phyloP scores from a whole-genome alignment of 1,140 invertebrate genomes.

The Macrotrachela quadricornifera region DNA sequence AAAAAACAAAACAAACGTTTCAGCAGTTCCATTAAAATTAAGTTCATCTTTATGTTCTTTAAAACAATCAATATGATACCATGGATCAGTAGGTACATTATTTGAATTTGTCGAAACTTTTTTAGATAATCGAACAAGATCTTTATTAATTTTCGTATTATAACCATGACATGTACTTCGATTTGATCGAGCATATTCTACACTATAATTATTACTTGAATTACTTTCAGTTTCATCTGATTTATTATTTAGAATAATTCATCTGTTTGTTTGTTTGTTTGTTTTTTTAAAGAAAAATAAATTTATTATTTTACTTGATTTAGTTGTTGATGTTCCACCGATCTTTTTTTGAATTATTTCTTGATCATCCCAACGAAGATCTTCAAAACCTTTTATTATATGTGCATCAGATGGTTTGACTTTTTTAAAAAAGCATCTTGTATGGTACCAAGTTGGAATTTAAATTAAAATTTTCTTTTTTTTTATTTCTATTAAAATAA shows the following conservation, averaged over 20 bases:
- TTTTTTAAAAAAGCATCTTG: constrained; percentile 63
- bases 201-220: constrained; percentile 54
- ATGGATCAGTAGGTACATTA: constrained; percentile 36
- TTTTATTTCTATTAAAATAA: no score
- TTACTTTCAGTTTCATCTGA: constrained; percentile 17
- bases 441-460: constrained; percentile 62
- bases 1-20: background rate
- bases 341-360: constrained; percentile 51
- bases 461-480: constrained; percentile 14
- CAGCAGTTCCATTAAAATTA: constrained; percentile 35
- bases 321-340: constrained; percentile 22
- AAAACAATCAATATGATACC: constrained; percentile 86
- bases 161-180: constrained; percentile 59
- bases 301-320: background rate
- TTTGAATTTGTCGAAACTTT: background rate
- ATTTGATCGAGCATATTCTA: constrained; percentile 72
- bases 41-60: constrained; percentile 48
- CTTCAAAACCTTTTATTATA: constrained; percentile 65
- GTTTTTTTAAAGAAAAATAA: no score
- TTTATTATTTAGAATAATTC: constrained; percentile 9
- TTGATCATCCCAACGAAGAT: constrained; percentile 62
- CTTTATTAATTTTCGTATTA: constrained; percentile 61
- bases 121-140: background rate
- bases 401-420: constrained; percentile 43
- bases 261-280: no score